Evolutionary conservation across 2,797 vertebrate species (phyloP), one percentile per base, ranked within the genome.

Genomic region (Australoheros facetus): DNA sequence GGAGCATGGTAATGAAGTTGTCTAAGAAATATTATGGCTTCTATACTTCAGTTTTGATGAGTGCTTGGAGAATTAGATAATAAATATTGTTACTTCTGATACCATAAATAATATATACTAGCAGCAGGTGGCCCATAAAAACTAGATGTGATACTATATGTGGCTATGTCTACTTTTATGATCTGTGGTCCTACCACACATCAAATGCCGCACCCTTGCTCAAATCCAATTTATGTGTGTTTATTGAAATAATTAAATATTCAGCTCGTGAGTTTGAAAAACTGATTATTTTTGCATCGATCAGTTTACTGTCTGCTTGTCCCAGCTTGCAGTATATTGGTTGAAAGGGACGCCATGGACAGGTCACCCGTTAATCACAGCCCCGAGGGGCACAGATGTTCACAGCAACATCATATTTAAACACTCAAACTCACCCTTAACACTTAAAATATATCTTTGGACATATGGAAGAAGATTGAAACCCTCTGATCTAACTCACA

Each of bases 221-320:
- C 30, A 69, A 51, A 69, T 51, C 42, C 62, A 19, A 30, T 69
- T 51, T 69, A 0, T 34, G 32, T 48, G 39, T 69, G 17, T 69
- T 69, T 69, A 30, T 13, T 69, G 42, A 51, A 69, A 69, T 30
- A 69, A 69, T 1, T 30, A 10, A 51, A 51, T 51, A 16, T 48
- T 48, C 14, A 48, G 14, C 45, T 48, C 14, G 3, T 48, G 14
- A 48, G 14, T 48, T 48, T 48, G 14, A 48, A 45, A 39, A 9
- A 7, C 39, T 28, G 60, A 45, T 23, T 12, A 39, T 66, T 66
- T 64, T 66, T 66, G 39, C 17, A 39, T 64, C 42, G 60, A 45
- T 17, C 21, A 11, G 39, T 64, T 14, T 11, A 45, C 26, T 23
- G 39, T 45, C 16, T 45, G 26, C 14, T 28, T 45, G 60, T 64